These are phyloP conservation scores for Todiramphus chloris DNA, from an alignment of 2,113 vertebrate genomes.

Conservation along the genomic window DNA sequence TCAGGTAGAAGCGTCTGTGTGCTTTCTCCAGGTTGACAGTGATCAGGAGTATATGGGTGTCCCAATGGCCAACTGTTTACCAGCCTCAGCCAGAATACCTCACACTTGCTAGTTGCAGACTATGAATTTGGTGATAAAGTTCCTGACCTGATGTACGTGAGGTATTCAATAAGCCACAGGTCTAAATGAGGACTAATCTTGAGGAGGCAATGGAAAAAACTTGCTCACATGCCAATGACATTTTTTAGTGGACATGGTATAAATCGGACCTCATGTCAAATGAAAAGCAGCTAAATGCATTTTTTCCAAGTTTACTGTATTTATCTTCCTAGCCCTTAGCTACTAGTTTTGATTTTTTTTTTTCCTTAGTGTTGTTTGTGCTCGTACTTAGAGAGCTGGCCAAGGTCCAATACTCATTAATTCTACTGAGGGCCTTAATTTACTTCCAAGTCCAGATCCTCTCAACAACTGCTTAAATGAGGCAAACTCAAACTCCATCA, in stretches of 20 bases:
- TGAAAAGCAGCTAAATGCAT: neutral
- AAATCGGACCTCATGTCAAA: neutral
- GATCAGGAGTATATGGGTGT: neutral
- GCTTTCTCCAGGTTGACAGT: neutral
- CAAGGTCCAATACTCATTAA: neutral
- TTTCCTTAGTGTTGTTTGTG: neutral
- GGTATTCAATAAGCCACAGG: neutral
- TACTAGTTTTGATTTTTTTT: neutral
- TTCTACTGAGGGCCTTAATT: neutral
- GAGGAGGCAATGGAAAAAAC: neutral
- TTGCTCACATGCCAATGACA: neutral
- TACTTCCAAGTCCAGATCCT: neutral
- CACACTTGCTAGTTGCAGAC: neutral
- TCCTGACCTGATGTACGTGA: neutral
- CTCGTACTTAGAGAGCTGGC: neutral
- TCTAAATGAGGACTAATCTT: neutral
- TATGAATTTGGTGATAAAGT: neutral
- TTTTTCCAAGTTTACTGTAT: neutral
- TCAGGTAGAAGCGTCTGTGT: neutral
- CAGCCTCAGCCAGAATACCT: neutral
- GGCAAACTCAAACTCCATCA: neutral
- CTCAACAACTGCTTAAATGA: neutral
- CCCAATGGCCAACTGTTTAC: accelerated
- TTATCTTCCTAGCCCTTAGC: neutral
- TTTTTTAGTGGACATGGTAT: neutral